Evolutionary conservation across 2,888 invertebrate species (phyloP), one percentile per base, ranked within the genome.

Genomic region (Pemphredon lugubris): DNA sequence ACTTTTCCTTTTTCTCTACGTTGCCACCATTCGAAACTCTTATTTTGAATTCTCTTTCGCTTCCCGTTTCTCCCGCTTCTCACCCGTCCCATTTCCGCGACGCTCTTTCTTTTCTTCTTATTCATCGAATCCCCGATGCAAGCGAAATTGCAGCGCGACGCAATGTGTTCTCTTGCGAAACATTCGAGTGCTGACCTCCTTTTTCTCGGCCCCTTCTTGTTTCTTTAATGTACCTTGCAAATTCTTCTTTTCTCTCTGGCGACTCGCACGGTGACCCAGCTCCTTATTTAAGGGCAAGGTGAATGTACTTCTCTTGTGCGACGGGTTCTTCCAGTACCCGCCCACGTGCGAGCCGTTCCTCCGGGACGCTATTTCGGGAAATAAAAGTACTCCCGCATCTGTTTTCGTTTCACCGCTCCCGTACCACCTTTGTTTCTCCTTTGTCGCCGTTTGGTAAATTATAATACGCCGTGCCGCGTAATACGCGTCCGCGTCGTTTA

Each of bases 271-370:
- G 21, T 45, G 54, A 60, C 53, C 30, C 48, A 9, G 34, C 39
- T 42, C 54, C 44, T 73, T 59, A 53, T 73, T 74, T 74, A 73
- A 77, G 73, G 67, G 69, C 77, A 70, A 77, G 77, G 73, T 77
- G 77, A 73, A 73, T 57, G 73, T 55, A 68, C 68, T 47, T 61
- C 7, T 50, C 57, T 32, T 20, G n/a, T 14, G 26, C 42, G 45
- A 26, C 48, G 21, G 37, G 20, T 44, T 54, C n/a, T n/a, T 54
- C 59, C 67, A 13, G 58, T 26, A 37, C n/a, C 32, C 60, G 47
- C 70, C 65, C 65, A 66, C 61, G 53, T 54, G n/a, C n/a, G n/a
- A n/a, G 13, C 20, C 26, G 11, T 21, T 47, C 50, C 37, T 30
- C 7, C 18, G 6, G 39, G 20, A 0, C 16, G 45, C 34, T 73